Base-by-base conservation (phyloP, 2,797 vertebrate species). In the Coregonus sp. region DNA sequence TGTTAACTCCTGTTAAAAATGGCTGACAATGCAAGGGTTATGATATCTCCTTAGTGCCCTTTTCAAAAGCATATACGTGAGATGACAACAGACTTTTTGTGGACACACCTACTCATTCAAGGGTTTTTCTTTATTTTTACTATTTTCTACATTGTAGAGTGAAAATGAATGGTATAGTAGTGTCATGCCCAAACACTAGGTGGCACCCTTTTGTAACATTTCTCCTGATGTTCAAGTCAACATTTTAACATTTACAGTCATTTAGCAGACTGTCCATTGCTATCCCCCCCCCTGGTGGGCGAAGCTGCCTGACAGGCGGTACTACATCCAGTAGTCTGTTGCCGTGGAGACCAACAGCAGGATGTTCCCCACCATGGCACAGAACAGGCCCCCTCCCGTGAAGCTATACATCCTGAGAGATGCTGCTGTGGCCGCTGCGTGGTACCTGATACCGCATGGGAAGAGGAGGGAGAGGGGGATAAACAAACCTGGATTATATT, bases 281-380 rank as follows among this genome's bases (percentile, higher is more conserved):
- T 12, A 47, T 47, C 40, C 40, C 40, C 11, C 11, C 40, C 96
- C 96, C 91, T 97, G 96, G 88, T 96, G 96, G 35, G 96, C 95
- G 1, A 95, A 95, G 82, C 94, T 92, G 52, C 96, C 96, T 0
- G 96, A 96, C 31, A 96, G 86, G 18, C 95, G 94, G 83, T 96
- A 96, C 85, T 97, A 96, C 96, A 97, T 96, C 96, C 96, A 97
- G 92, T 96, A 96, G 85, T 97, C 96, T 0, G 96, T 97, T 0
- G 94, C 95, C 0, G 95, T 96, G 86, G 96, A 96, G 77, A 96
- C 95, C 83, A 95, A 93, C 86, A 97, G 78, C 18, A 97, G 93
- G 86, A 97, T 94, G 78, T 96, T 96, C 18, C 94, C 96, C 80
- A 96, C 94, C 20, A 96, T 92, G 84, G 95, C 96, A 79, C 96